These are phyloP conservation scores for Cheilosia soror DNA, from an alignment of 2,888 invertebrate species.

Conservation along the genomic window DNA sequence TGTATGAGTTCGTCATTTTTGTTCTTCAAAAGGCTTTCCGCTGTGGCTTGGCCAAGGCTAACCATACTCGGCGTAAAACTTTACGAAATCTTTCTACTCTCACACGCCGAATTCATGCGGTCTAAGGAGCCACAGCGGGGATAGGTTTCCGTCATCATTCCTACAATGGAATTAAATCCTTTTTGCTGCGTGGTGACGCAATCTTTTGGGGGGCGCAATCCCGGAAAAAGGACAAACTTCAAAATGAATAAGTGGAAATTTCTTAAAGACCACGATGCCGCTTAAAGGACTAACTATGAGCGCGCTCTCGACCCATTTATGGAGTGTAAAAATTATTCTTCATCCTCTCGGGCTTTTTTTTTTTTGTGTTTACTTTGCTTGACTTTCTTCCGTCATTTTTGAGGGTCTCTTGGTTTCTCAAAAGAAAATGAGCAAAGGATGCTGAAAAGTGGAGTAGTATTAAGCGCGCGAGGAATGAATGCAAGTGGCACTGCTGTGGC, in stretches of 20 bases:
- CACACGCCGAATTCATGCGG: not conserved
- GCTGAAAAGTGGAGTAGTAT: conserved; percentile 59
- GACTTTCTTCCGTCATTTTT: conserved; percentile 10
- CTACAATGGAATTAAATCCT: conserved; percentile 67
- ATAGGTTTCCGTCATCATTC: conserved; percentile 37
- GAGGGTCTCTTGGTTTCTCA: conserved; percentile 6
- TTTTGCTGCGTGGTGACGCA: conserved; percentile 17
- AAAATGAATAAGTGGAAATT: conserved; percentile 43
- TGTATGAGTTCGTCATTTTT: conserved; percentile 32
- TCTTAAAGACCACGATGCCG: conserved; percentile 37
- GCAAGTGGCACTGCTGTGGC: conserved; percentile 48
- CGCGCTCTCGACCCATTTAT: conserved; percentile 65
- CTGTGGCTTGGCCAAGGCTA: conserved; percentile 45
- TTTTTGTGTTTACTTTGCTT: conserved; percentile 1
- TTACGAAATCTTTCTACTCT: conserved; percentile 57
- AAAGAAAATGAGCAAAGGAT: conserved; percentile 57
- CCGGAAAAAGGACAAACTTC: conserved; percentile 50
- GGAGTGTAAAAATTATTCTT: conserved; percentile 46
- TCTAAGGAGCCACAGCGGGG: conserved; percentile 19
- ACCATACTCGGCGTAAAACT: conserved; percentile 61
- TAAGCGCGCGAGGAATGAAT: conserved; percentile 61
- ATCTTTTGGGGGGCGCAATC: conserved; percentile 35
- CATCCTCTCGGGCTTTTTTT: not conserved
- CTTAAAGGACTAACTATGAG: conserved; percentile 30
- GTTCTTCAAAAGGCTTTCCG: conserved; percentile 29